Base-by-base conservation (phyloP, 2,888 invertebrate species). In the Vesta saturnalis region DNA sequence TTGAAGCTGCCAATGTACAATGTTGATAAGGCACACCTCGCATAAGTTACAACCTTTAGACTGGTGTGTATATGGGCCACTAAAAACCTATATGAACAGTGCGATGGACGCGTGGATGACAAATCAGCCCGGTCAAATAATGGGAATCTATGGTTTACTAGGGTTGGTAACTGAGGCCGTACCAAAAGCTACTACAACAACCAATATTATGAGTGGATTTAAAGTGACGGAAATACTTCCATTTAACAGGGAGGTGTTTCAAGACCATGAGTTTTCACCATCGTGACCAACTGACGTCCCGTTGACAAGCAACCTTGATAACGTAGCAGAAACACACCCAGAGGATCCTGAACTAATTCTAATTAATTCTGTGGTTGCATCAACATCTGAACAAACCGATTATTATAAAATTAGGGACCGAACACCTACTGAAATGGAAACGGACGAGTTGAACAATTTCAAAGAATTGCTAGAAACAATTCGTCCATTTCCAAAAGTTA, bases 41-140 rank as follows among this genome's bases (percentile, higher is more conserved):
- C 43, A 43, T 43, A 43, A 43, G 12, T 43, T 54, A 21, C 54
- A 54, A 21, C 54, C 22, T 2, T 12, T 54, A 21, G 54, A 54
- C 54, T 14, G 43, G 1, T 5, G 12, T 43, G 43, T 43, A 3
- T 43, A 43, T 43, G 43, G 43, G 14, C 43, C 43, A 43, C 43
- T 43, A 1, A 43, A 43, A 43, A 43, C 4, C 3, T 43, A 43
- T 10, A 3, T 5, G 3, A 43, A 43, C 14, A 5, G 1, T 12
- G 43, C 5, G 4, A 5, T 43, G 3, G 43, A 43, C 12, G 3
- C 12, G 2, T 43, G 43, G 43, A 43, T 43, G 12, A 43, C 2
- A 5, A 43, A 43, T 12, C 4, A 43, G 10, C 43, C 43, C 14
- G 43, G 43, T 10, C 3, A 10, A 5, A 43, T 14, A n/a, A 43